These are phyloP conservation scores for Sorex fumeus DNA, from an alignment of 2,113 vertebrate species.

Conservation along the genomic window DNA sequence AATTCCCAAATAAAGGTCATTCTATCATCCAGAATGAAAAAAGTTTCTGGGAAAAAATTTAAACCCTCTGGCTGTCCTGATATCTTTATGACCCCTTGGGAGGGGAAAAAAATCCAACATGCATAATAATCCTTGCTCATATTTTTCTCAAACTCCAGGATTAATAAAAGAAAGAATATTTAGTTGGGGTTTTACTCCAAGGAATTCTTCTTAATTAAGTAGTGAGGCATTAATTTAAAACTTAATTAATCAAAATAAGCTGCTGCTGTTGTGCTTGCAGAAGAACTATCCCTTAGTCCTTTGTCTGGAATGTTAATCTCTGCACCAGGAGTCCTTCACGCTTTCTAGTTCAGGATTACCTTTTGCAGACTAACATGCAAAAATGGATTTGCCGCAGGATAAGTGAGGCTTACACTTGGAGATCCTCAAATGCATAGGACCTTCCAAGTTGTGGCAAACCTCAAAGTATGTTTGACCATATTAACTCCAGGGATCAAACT, in stretches of 20 bases:
- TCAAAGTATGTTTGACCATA: background rate
- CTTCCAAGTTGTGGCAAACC: background rate
- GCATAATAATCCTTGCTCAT: background rate
- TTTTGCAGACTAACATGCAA: background rate
- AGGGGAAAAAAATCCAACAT: slow-evolving; percentile 49
- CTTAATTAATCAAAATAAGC: slow-evolving; percentile 75
- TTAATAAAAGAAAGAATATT: slow-evolving; percentile 72
- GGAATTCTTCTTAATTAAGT: slow-evolving; percentile 80
- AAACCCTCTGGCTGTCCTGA: background rate
- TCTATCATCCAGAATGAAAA: background rate
- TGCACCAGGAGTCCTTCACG: background rate
- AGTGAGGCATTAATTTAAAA: slow-evolving; percentile 75
- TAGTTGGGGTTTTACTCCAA: slow-evolving; percentile 73
- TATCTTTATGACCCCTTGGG: background rate
- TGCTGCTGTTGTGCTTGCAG: background rate
- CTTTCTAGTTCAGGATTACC: background rate
- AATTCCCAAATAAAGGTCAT: background rate
- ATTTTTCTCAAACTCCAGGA: slow-evolving; percentile 7
- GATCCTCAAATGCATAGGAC: background rate
- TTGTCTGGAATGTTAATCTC: background rate
- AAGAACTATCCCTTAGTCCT: background rate
- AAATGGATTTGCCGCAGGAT: background rate
- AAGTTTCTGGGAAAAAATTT: slow-evolving; percentile 15
- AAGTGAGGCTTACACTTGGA: background rate
- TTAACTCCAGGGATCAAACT: too few species aligned